phyloP scores from a whole-genome alignment of 2,113 vertebrate species.

The Larimichthys crocea region DNA sequence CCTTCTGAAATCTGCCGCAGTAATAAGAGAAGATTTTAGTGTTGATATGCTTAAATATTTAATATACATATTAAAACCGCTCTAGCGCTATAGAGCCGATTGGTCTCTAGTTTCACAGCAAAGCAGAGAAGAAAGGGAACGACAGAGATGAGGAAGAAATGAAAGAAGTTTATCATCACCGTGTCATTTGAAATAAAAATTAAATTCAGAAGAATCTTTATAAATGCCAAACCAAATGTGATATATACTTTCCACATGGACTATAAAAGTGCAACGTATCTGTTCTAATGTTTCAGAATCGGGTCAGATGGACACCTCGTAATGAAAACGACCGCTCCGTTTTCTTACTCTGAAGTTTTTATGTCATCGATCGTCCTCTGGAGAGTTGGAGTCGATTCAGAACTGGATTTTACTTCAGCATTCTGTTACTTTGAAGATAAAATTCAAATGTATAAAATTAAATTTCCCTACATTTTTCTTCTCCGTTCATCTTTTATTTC shows the following conservation, averaged over 20 bases:
- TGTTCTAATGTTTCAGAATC: slow-evolving; percentile 74
- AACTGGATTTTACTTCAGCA: slow-evolving; percentile 1
- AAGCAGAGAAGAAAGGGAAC: not conserved
- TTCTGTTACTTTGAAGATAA: not conserved
- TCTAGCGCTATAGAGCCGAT: not conserved
- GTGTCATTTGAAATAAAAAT: not conserved
- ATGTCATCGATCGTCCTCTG: slow-evolving; percentile 1
- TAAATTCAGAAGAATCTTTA: not conserved
- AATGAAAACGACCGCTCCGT: slow-evolving; percentile 48
- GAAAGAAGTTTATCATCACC: not conserved
- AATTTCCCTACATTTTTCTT: not conserved
- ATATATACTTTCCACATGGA: not conserved
- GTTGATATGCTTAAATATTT: not conserved
- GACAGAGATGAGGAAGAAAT: not conserved
- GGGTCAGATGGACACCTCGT: slow-evolving; percentile 80
- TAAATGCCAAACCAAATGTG: not conserved
- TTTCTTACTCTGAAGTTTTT: slow-evolving; percentile 43
- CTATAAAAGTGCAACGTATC: not conserved
- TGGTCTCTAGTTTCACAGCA: not conserved
- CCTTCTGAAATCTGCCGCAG: not conserved
- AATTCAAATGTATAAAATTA: not conserved
- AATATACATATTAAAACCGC: not conserved
- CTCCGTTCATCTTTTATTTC: slow-evolving; percentile 1
- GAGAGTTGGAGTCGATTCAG: slow-evolving; percentile 1
- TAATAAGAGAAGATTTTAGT: not conserved